These are phyloP conservation scores for Philaenus spumarius DNA, from an alignment of 1,140 invertebrate species.

Conservation along the genomic window DNA sequence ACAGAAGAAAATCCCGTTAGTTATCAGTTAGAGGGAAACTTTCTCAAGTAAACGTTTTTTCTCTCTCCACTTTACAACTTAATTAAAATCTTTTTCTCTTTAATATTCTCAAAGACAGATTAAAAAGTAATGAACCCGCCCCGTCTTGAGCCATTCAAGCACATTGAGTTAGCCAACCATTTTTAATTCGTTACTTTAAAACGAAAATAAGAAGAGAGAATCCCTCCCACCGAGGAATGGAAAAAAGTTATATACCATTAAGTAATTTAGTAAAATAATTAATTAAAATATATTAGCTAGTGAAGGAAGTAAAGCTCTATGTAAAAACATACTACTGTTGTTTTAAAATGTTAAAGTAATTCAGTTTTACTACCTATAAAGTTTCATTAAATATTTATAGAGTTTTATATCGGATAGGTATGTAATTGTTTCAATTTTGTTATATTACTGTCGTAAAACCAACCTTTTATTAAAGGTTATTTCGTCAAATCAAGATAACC, in stretches of 20 bases:
- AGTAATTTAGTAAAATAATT: slow-evolving; percentile 22
- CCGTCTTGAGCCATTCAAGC: slow-evolving; percentile 38
- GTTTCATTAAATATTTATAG: no score
- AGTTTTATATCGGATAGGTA: no score
- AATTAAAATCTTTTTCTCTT: slow-evolving; percentile 30
- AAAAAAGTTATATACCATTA: slow-evolving; percentile 9
- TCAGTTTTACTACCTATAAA: no score
- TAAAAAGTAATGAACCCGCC: slow-evolving; percentile 44
- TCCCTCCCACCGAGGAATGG: slow-evolving; percentile 7
- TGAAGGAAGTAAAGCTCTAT: no score
- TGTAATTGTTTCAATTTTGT: no score
- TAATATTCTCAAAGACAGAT: slow-evolving; percentile 43
- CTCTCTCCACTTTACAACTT: slow-evolving; percentile 22
- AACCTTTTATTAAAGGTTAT: no score
- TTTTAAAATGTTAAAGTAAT: no score
- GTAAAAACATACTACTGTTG: no score
- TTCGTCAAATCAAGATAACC: no score
- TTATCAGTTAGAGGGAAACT: no score
- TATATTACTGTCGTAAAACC: no score
- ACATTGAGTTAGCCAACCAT: slow-evolving; percentile 30
- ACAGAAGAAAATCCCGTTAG: no score
- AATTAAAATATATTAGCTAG: slow-evolving; percentile 16
- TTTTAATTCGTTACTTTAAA: slow-evolving; percentile 18
- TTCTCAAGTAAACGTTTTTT: slow-evolving; percentile 19
- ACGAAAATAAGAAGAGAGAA: slow-evolving; percentile 4